Percentiles rank a stretch among this genome's conserved stretches.
Conservation (phyloP, 2,113 vertebrate genomes). For the Heteronetta atricapilla region DNA sequence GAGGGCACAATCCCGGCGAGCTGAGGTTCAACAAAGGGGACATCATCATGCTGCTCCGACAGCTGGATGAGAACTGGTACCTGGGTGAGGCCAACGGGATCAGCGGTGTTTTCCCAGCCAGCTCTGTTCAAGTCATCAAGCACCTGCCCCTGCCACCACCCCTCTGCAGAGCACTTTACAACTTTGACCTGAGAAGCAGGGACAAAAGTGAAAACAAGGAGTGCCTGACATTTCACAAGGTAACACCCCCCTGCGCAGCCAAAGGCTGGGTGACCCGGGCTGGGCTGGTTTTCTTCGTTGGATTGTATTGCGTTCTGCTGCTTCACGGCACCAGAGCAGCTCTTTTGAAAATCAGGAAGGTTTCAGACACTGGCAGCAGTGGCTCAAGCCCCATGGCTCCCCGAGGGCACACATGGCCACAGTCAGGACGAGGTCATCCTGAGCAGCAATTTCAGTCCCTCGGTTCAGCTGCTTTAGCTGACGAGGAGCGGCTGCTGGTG, state of each 20-base stretch:
- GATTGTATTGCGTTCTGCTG: accelerated
- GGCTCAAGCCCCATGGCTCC: accelerated
- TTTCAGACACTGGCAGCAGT: neutral
- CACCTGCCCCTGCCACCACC: conserved; percentile 77
- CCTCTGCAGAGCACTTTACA: conserved; percentile 84
- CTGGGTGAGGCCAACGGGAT: conserved; percentile 79
- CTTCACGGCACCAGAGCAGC: neutral
- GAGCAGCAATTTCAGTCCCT: accelerated
- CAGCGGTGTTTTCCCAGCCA: conserved; percentile 75
- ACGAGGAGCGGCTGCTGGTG: neutral
- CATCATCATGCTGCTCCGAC: conserved; percentile 76
- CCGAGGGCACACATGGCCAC: accelerated
- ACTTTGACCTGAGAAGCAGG: conserved; percentile 81
- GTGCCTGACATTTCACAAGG: conserved; percentile 85
- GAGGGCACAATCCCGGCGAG: conserved; percentile 79
- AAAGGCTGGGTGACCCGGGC: neutral
- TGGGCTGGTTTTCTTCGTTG: neutral
- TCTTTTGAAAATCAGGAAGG: accelerated
- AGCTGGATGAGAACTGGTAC: conserved; percentile 85
- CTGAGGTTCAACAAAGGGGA: conserved; percentile 82
- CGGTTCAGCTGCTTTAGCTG: accelerated
- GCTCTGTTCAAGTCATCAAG: conserved; percentile 77
- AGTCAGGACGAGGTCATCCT: accelerated
- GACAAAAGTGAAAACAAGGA: conserved; percentile 78
- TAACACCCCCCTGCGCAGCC: neutral